Base-by-base conservation (phyloP, 2,113 vertebrate species). In the Ardeotis arabs region DNA sequence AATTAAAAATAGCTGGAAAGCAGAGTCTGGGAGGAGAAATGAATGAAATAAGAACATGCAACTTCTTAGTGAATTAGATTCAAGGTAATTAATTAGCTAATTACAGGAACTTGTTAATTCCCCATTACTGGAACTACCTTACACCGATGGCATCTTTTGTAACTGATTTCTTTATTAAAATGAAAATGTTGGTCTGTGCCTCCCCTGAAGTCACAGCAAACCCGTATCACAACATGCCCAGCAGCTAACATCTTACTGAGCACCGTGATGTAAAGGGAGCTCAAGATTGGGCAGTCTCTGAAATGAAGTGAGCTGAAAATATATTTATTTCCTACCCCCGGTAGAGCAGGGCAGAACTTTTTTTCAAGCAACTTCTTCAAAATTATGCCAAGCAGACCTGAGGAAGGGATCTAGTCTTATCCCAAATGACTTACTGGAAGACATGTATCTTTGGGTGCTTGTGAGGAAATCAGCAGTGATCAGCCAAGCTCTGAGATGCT, bases 71-170 rank as follows among this genome's bases (percentile, higher is more conserved):
- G 11, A 92, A 84, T 92, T 84, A 29, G 28, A 81, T 70, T 6
- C 39, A 83, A 84, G 64, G 33, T 84, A 96, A 78, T 86, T 79
- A 90, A 87, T 87, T 70, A 33, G 20, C 50, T 90, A 80, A 87
- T 84, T 90, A 77, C 49, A 86, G 29, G 64, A 84, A 86, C 64
- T 62, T 95, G 29, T 81, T 90, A 83, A 86, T 81, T 92, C 33
- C 23, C 10, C 7, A 13, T 89, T 92, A 81, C 59, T 78, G 55
- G 17, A 83, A 50, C 72, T 90, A 23, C 47, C 12, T 95, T 96
- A 27, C 25, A 41, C 35, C 3, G 0, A 41, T 75, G 66, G n/a
- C 52, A 50, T 77, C 76, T 95, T 81, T 55, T 29, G 10, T 62
- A 91, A 81, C 22, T 17, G 31, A 84, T 80, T 79, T 87, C 47